These are phyloP conservation scores for Euclidia mi DNA, from an alignment of 2,888 invertebrate genomes.

Conservation along the genomic window DNA sequence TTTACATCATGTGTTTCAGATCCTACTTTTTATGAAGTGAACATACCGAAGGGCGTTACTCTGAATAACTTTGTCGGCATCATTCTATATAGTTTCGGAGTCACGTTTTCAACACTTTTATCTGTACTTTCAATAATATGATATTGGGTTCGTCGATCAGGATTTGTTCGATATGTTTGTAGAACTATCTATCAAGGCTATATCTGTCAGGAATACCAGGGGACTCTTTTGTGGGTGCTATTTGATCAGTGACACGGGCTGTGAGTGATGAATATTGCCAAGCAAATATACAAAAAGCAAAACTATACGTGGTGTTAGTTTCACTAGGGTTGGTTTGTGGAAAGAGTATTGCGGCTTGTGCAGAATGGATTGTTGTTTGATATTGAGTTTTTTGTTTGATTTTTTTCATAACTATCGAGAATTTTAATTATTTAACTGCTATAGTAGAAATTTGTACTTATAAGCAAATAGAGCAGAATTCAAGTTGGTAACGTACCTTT, in stretches of 20 bases:
- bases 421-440: too few species aligned
- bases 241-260: slow-evolving; percentile 88
- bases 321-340: slow-evolving; percentile 78
- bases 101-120: slow-evolving; percentile 33
- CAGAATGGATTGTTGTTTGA: slow-evolving; percentile 58
- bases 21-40: slow-evolving; percentile 54
- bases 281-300: slow-evolving; percentile 90
- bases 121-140: slow-evolving; percentile 28
- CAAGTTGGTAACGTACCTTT: too few species aligned
- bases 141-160: slow-evolving; percentile 64
- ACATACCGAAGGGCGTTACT: slow-evolving; percentile 36
- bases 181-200: slow-evolving; percentile 84
- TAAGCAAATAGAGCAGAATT: too few species aligned
- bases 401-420: too few species aligned
- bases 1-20: slow-evolving; percentile 70
- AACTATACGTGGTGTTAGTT: slow-evolving; percentile 88
- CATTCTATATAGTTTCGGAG: slow-evolving; percentile 22
- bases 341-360: slow-evolving; percentile 56
- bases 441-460: too few species aligned
- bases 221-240: slow-evolving; percentile 87
- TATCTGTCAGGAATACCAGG: slow-evolving; percentile 86
- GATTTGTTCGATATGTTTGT: slow-evolving; percentile 75
- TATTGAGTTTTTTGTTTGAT: slow-evolving; percentile 16
- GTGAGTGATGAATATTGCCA: slow-evolving; percentile 90
- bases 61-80: slow-evolving; percentile 25